phyloP scores from a whole-genome alignment of 2,888 invertebrate species.

The Lithophane socia region DNA sequence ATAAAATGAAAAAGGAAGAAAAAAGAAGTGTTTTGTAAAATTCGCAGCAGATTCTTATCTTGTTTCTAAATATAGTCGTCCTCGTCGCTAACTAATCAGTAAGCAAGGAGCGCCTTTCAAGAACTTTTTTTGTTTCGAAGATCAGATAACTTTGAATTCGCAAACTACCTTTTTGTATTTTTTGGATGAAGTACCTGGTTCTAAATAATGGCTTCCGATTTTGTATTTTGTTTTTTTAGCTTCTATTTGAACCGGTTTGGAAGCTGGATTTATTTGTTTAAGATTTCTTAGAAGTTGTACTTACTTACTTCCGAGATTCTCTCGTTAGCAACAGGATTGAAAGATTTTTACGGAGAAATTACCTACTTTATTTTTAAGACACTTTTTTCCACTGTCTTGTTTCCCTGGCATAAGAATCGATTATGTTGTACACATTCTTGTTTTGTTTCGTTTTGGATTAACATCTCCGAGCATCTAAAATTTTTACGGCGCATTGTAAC shows the following conservation, averaged over 20 bases:
- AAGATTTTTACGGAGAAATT: not conserved
- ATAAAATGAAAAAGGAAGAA: not conserved
- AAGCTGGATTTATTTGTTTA: conserved; percentile 33
- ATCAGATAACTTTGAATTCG: conserved; percentile 85
- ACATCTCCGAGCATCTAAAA: not conserved
- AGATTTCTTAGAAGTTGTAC: conserved; percentile 11
- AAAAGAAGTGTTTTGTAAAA: conserved; percentile 57
- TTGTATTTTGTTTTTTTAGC: conserved; percentile 52
- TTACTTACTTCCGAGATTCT: not conserved
- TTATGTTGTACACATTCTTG: not conserved
- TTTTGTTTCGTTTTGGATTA: conserved; percentile 6
- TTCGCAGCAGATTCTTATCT: conserved; percentile 61
- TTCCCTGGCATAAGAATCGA: not conserved
- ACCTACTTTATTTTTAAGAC: not conserved
- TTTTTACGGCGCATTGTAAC: conserved; percentile 15
- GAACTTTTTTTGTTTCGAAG: conserved; percentile 80
- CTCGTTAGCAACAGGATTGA: not conserved
- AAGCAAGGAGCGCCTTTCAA: conserved; percentile 77
- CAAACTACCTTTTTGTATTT: conserved; percentile 83
- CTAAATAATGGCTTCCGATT: conserved; percentile 64
- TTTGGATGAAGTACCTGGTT: conserved; percentile 59
- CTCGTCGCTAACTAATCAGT: conserved; percentile 80
- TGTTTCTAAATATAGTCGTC: conserved; percentile 80
- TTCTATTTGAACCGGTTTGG: conserved; percentile 42
- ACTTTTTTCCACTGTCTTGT: not conserved